These are phyloP conservation scores for Noctua comes DNA, from an alignment of 2,888 invertebrate species.

Conservation along the genomic window DNA sequence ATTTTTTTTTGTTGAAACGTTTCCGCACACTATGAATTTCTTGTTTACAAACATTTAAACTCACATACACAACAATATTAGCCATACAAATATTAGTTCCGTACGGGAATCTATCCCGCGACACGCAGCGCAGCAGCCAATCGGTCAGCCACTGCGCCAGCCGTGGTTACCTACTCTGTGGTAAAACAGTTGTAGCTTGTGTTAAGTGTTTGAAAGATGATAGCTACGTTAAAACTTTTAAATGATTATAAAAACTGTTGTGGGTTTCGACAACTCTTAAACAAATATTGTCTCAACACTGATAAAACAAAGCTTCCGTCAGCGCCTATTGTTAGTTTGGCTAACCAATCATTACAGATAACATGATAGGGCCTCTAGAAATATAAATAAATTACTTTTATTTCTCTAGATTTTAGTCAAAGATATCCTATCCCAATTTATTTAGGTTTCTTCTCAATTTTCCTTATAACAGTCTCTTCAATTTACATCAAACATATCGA, in stretches of 20 bases:
- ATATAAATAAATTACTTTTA: neutral
- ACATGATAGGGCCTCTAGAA: neutral
- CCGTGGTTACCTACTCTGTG: slow-evolving; percentile 8
- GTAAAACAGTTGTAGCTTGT: neutral
- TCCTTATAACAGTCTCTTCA: neutral
- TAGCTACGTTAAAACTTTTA: slow-evolving; percentile 11
- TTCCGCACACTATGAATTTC: neutral
- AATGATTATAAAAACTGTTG: slow-evolving; percentile 29
- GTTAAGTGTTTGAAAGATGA: neutral
- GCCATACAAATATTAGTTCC: neutral
- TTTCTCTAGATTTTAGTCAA: neutral
- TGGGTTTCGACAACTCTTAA: neutral
- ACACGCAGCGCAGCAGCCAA: neutral
- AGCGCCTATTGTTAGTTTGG: neutral
- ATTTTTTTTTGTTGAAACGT: too few species aligned
- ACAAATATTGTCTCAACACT: neutral
- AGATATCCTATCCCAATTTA: neutral
- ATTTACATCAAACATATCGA: neutral
- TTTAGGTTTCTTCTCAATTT: neutral
- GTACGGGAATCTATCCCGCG: neutral
- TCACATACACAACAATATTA: neutral
- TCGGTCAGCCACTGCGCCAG: neutral
- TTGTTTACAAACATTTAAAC: neutral
- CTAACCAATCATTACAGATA: neutral
- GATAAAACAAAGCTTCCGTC: neutral